These are phyloP conservation scores for Callipepla squamata DNA, from an alignment of 2,113 vertebrate species.

Conservation along the genomic window DNA sequence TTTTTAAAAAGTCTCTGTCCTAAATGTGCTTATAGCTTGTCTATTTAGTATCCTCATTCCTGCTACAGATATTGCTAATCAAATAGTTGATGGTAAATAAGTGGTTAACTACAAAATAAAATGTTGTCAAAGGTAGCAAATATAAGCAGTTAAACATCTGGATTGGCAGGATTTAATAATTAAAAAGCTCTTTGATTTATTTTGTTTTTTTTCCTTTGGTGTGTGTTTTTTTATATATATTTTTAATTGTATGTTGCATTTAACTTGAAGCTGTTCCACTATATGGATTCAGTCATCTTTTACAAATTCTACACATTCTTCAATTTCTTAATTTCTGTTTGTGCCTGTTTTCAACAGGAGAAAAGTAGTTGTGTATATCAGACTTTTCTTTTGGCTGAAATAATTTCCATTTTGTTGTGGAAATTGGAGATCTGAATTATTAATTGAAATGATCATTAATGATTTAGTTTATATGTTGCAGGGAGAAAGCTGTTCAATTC, in stretches of 20 bases:
- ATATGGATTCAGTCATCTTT: not conserved
- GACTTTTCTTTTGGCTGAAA: not conserved
- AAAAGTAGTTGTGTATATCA: not conserved
- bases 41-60: not conserved
- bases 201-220: not conserved
- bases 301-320: not conserved
- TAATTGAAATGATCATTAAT: not conserved
- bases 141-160: constrained; percentile 11
- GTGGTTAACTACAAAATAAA: not conserved
- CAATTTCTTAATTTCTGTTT: not conserved
- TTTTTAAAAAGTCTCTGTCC: not conserved
- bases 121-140: not conserved
- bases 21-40: not conserved
- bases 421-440: not conserved
- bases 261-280: not conserved
- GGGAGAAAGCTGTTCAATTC: not conserved
- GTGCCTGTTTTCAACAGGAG: not conserved
- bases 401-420: not conserved
- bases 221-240: not conserved
- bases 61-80: not conserved
- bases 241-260: not conserved
- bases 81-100: not conserved
- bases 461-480: not conserved
- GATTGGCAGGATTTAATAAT: not conserved
- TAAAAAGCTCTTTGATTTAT: not conserved